Evolutionary conservation across 92 coral and sea anemone genomes (phyloP), one percentile per base, ranked within the genome.

Genomic region (Palythoa heliodiscus): DNA sequence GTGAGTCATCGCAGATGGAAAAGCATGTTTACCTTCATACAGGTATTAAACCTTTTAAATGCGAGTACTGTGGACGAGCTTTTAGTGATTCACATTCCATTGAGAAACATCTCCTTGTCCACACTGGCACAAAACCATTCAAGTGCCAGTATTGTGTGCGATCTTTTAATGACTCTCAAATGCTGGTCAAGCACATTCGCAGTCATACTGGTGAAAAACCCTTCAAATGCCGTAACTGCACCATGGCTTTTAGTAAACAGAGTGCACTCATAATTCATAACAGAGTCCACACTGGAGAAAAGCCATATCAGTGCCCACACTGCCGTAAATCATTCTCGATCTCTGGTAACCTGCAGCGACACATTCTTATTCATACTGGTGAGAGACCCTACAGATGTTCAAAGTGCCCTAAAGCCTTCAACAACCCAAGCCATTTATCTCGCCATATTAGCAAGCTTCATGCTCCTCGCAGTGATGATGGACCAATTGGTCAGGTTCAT

Each of bases 191-290:
- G 81, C 99, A 96, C 75, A 96, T 96, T 60, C 92, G 99, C 76
- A 92, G 95, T 81, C 99, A 96, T 52, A 94, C 98, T 55, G 99
- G 99, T 2, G 97, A 96, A 68, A 96, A 96, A 80, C 97, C 99
- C n/a, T 96, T 92, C 77, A 95, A 95, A 69, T 96, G 99, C 61
- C 88, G 85, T 78, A 91, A 92, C 84, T 96, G 99, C 83, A 95
- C 92, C 71, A 96, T 94, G 99, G 95, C 97, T 9, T 96, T 96
- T 89, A 93, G 96, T 75, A 96, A 96, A 73, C 98, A 92, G 73
- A 96, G 99, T 71, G 99, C 99, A 0, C 92, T 96, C 71, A 85
- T 91, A 25, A 94, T 96, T 71, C 99, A 96, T 72, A 92, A 96
- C 16, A 87, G 99, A n/a, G 99, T 96, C 5, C 99, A 96, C 83